Evolutionary conservation across 1,140 invertebrate species (phyloP).

Genomic region (Hycleus cichorii): DNA sequence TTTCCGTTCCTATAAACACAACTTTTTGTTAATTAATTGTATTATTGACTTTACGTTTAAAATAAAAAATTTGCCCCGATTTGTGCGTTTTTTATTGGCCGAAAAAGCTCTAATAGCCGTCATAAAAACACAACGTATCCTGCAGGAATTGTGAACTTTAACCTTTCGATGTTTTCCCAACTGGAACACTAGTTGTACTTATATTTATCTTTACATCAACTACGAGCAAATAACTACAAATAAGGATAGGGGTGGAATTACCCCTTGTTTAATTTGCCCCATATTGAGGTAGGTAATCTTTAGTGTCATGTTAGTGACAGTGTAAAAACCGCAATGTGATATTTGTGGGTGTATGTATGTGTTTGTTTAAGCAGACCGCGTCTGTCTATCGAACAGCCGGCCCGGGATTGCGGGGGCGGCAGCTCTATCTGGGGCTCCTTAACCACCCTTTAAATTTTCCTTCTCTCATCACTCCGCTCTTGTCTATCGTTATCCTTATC

Average conservation of each 20-base stretch:
- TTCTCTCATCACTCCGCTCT: not conserved
- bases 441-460: not conserved
- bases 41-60: too few relatives aligned
- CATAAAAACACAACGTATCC: not conserved
- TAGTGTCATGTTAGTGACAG: not conserved
- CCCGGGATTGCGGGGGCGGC: constrained; percentile 17
- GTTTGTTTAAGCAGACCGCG: not conserved
- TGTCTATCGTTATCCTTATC: too few relatives aligned
- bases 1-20: too few relatives aligned
- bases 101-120: not conserved
- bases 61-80: too few relatives aligned
- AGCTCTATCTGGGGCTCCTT: constrained; percentile 17
- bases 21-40: too few relatives aligned
- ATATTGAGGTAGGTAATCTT: not conserved
- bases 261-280: not conserved
- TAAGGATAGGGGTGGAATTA: not conserved
- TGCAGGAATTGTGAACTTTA: not conserved
- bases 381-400: constrained; percentile 10
- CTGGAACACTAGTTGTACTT: too few relatives aligned
- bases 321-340: constrained; percentile 6
- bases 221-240: not conserved
- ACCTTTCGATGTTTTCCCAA: too few relatives aligned
- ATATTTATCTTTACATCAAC: too few relatives aligned
- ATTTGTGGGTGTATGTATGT: not conserved
- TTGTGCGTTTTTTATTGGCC: too few relatives aligned